Conservation (phyloP, 1,140 invertebrate species). For the Camponotus vicinus region DNA sequence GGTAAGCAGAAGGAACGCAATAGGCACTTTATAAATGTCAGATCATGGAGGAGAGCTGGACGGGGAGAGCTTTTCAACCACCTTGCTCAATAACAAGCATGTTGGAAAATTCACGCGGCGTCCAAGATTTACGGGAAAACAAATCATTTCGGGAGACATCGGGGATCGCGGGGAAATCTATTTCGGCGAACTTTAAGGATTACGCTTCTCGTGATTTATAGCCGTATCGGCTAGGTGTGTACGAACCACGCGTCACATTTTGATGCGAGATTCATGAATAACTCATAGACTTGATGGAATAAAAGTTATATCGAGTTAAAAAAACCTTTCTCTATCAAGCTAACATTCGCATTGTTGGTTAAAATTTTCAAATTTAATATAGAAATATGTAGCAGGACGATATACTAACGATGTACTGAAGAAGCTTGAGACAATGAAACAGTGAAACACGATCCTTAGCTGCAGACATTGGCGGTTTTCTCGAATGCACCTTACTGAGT, state of each 20-base stretch:
- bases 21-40: conserved; percentile 65
- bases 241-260: conserved; percentile 34
- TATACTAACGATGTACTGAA: too few species aligned
- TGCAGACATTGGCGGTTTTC: conserved; percentile 67
- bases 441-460: conserved; percentile 56
- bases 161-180: conserved; percentile 49
- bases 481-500: conserved; percentile 51
- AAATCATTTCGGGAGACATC: conserved; percentile 62
- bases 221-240: conserved; percentile 37
- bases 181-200: conserved; percentile 56
- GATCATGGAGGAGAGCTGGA: neutral
- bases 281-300: conserved; percentile 32
- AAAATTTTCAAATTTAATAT: neutral
- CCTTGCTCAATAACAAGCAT: conserved; percentile 47
- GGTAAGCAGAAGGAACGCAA: conserved; percentile 43
- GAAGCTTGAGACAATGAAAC: conserved; percentile 35
- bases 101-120: conserved; percentile 54
- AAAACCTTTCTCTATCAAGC: neutral
- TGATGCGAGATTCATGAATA: conserved; percentile 44
- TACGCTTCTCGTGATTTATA: conserved; percentile 57
- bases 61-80: neutral
- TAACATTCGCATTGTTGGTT: neutral
- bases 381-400: neutral
- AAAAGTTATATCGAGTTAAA: conserved; percentile 34
- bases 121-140: conserved; percentile 66